phyloP scores from a whole-genome alignment of 2,797 vertebrate species.

The Buceros bicornis region DNA sequence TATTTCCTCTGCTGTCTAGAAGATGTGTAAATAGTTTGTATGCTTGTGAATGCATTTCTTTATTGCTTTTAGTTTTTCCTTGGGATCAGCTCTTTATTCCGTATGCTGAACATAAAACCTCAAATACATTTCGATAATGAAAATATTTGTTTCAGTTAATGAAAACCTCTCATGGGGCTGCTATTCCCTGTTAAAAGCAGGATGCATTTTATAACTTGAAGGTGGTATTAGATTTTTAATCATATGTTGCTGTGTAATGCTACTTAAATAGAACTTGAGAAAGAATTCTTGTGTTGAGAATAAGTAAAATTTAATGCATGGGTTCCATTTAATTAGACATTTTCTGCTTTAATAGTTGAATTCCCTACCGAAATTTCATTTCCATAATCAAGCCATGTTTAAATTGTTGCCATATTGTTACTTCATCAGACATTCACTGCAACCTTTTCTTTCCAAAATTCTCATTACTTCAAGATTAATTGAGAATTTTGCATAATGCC shows the following conservation, averaged over 20 bases:
- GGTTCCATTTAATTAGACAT: conserved; percentile 74
- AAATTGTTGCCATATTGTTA: conserved; percentile 35
- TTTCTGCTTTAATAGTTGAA: conserved; percentile 73
- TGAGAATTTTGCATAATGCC: conserved; percentile 28
- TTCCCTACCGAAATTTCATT: conserved; percentile 53
- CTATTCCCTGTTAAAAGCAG: conserved; percentile 18
- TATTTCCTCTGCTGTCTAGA: not conserved
- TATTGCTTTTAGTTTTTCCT: not conserved
- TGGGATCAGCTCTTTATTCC: not conserved
- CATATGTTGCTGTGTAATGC: conserved; percentile 40
- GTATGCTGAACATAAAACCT: not conserved
- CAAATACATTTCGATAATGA: not conserved
- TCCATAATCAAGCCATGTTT: conserved; percentile 50
- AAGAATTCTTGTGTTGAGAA: conserved; percentile 44
- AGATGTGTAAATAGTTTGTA: not conserved
- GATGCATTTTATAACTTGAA: conserved; percentile 35
- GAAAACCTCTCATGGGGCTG: not conserved
- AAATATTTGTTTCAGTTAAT: conserved; percentile 42
- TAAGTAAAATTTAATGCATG: conserved; percentile 63
- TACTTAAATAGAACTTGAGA: conserved; percentile 59
- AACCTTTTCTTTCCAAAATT: conserved; percentile 37
- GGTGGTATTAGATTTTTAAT: conserved; percentile 72
- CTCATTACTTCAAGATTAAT: conserved; percentile 40
- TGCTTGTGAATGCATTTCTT: not conserved
- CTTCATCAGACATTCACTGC: conserved; percentile 54